Evolutionary conservation across 2,113 vertebrate genomes (phyloP), one percentile per base, ranked within the genome.

Genomic region (Percopsis transmontana): DNA sequence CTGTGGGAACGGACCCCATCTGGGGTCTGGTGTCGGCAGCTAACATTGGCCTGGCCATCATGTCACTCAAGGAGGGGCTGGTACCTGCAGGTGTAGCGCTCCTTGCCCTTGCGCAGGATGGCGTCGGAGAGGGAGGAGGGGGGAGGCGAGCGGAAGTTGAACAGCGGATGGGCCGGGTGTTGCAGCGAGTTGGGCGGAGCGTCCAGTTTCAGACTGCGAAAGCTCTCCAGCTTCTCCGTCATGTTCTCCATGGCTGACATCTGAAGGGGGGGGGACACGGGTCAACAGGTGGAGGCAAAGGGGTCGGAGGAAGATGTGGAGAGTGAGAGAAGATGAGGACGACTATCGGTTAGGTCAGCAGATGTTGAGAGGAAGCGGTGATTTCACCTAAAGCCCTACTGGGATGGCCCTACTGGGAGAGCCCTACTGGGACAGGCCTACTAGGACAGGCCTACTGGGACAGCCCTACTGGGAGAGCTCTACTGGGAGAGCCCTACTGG

Each of bases 211-310:
- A 99, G 86, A 83, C 96, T 93, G 0, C 95, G 93, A 56, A 97
- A 98, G 80, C 94, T 95, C 88, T 99, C 97, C 89, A 99, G 91
- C 79, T 99, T 99, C 88, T 99, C 97, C 0, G 97, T 97, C 97
- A 99, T 99, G 10, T 94, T 99, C 87, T 99, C 96, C 59, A 99
- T 99, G 75, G 97, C 97, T 14, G 97, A 96, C 96, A 99, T 96
- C 97, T 99, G 68, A 42, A 4, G 58, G 40, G 14, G 33, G 19
- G 53, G 27, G 24, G 53, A 33, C n/a, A n/a, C n/a, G n/a, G n/a
- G n/a, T n/a, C n/a, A n/a, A n/a, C n/a, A n/a, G n/a, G n/a, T n/a
- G n/a, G n/a, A n/a, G n/a, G n/a, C n/a, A n/a, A n/a, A n/a, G n/a
- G n/a, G n/a, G n/a, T n/a, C n/a, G n/a, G n/a, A n/a, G n/a, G n/a